Base-by-base conservation (phyloP, 2,888 invertebrate species). In the Mylabris sibirica region DNA sequence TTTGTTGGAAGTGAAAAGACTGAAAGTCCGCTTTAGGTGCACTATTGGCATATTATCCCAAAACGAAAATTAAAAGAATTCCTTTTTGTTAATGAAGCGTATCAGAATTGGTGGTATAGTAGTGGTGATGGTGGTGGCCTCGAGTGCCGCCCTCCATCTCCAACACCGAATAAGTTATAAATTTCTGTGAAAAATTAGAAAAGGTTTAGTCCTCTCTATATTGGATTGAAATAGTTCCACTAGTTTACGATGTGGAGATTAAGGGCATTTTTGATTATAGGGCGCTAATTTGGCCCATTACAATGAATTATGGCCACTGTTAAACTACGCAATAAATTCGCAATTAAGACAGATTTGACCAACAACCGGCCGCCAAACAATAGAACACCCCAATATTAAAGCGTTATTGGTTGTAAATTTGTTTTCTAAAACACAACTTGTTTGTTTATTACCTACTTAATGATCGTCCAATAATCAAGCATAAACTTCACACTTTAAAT, bases 231-330 rank as follows among this genome's bases (percentile, higher is more conserved):
- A 83, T 82, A 82, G 80, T 81, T 78, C 77, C 81, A 78, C 82
- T 83, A 83, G 80, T 84, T 84, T 84, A 84, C 81, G 83, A 84
- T 76, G 83, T 83, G 83, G 81, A 79, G 82, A 83, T 78, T 79
- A 76, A 57, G 24, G 57, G 12, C 38, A 44, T 76, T 74, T 74
- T 77, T 79, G 81, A 82, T 82, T 82, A 82, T 76, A 81, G 82
- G 81, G 81, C 82, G 81, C 82, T 79, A 77, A 81, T 81, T 80
- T 78, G 78, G 78, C 63, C 69, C 69, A 61, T 69, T 69, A 69
- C 34, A 61, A 53, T 69, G 69, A 69, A 66, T 69, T 69, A 69
- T 60, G 66, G 41, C 41, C 59, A 41, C 60, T 65, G n/a, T n/a
- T n/a, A n/a, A n/a, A n/a, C n/a, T n/a, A n/a, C n/a, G n/a, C 30